Evolutionary conservation across 2,888 invertebrate species (phyloP), one percentile per base, ranked within the genome.

Genomic region (Mythimna albipuncta): DNA sequence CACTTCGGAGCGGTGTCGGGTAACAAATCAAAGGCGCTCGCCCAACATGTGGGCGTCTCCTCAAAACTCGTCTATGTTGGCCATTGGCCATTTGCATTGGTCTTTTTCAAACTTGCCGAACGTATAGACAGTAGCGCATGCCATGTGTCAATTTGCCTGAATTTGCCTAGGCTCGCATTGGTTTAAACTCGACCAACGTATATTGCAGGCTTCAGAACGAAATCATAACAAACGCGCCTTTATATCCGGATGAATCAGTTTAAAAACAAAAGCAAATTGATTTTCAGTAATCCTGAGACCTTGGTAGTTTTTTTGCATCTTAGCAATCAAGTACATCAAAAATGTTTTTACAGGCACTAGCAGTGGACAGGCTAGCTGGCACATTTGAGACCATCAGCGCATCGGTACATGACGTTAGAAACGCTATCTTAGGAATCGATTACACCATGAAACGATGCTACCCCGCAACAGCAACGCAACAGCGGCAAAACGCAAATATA

Each of bases 361-460:
- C 95, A 6, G 93, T 95, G 9, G 94, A 95, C 79, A 87, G 94
- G 66, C 80, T 95, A 71, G 93, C 94, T 1, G 90, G 87, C 38
- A 90, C 93, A 19, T 95, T 95, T 79, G 94, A 94, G 66, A 91
- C 87, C 11, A 93, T 95, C 74, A 90, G 90, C 72, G 87, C 92
- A 11, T 91, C 94, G 1, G 89, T 93, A 6, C 93, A 91, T 78
- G 94, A 95, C 71, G 91, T 95, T 41, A 88, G 94, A 74, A 94
- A 94, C 76, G 94, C 95, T 0, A 91, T 95, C 21, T 85, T 94
- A 75, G 92, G 94, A 70, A 94, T 95, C 13, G 94, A 94, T 84
- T 94, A 94, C 80, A 94, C 94, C 0, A 91, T 95, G 86, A 95
- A 95, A 84, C 88, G 94, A n/a, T 93, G 91, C 74, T 94, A 92